Percentiles rank a stretch among this genome's conserved stretches.
phyloP scores from a whole-genome alignment of 2,797 vertebrate species.

The Lagocephalus sceleratus region DNA sequence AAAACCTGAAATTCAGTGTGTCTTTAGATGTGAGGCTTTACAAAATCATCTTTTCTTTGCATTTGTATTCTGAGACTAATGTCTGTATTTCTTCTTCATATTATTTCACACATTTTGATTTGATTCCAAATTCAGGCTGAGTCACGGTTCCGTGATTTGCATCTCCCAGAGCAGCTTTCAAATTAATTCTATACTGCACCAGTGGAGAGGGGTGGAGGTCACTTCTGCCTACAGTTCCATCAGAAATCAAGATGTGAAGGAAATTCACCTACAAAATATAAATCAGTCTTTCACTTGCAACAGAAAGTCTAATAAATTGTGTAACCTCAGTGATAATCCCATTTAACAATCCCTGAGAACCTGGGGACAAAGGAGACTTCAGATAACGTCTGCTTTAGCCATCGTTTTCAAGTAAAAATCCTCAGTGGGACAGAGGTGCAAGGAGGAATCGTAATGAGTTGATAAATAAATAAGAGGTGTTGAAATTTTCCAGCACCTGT shows the following conservation, averaged over 20 bases:
- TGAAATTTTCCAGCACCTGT: constrained; percentile 54
- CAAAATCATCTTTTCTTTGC: constrained; percentile 6
- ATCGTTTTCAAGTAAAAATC: constrained; percentile 44
- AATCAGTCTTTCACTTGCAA: constrained; percentile 48
- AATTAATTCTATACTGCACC: constrained; percentile 43
- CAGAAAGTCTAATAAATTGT: constrained; percentile 42
- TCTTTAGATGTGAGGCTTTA: background rate
- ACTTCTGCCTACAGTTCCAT: constrained; percentile 43
- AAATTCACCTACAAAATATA: constrained; percentile 48
- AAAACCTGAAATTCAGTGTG: constrained; percentile 38
- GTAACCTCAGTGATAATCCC: constrained; percentile 62
- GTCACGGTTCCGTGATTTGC: no score
- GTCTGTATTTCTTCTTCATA: constrained; percentile 12
- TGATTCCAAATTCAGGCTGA: background rate
- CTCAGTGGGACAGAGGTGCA: constrained; percentile 42
- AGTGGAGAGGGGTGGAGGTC: constrained; percentile 30
- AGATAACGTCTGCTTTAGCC: constrained; percentile 61
- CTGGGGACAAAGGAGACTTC: constrained; percentile 58
- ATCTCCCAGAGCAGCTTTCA: constrained; percentile 23
- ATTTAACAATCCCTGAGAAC: constrained; percentile 63
- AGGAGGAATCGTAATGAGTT: constrained; percentile 62
- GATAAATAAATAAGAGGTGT: constrained; percentile 72
- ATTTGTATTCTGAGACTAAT: background rate
- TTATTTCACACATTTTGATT: constrained; percentile 12
- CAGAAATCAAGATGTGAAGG: constrained; percentile 40